Conservation (phyloP, 2,113 vertebrate species). For the Macaca nemestrina region DNA sequence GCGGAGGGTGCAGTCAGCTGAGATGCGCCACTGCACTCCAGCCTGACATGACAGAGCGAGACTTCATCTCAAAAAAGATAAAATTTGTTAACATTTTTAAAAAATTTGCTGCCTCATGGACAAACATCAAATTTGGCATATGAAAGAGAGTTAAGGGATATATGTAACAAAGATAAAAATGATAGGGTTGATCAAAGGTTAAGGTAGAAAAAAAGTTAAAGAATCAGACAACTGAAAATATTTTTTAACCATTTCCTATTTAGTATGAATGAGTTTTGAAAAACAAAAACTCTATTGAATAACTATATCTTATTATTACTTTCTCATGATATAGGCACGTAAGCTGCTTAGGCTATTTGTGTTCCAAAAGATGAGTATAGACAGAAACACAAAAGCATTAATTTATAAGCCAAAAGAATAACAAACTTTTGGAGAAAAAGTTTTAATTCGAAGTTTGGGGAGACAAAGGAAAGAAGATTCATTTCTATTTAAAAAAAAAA, state of each 20-base stretch:
- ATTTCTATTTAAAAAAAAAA: not conserved
- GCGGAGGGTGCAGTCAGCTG: too few relatives aligned
- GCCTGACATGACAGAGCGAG: not conserved
- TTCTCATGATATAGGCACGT: not conserved
- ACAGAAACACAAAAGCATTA: not conserved
- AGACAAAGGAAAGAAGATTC: not conserved
- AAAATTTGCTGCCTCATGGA: not conserved
- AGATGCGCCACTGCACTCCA: too few relatives aligned
- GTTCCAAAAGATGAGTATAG: not conserved
- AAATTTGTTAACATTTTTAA: not conserved
- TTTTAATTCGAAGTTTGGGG: not conserved
- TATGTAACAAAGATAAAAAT: not conserved
- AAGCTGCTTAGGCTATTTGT: not conserved
- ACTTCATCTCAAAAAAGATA: not conserved
- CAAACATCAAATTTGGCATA: constrained; percentile 15
- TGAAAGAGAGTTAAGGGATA: not conserved
- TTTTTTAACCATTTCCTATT: not conserved
- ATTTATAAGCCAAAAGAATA: not conserved
- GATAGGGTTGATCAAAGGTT: not conserved
- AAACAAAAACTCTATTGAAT: not conserved
- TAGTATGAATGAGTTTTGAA: not conserved
- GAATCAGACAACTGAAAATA: not conserved
- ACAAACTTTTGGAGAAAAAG: not conserved
- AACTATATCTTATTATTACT: not conserved
- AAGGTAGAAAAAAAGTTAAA: not conserved